Conservation (phyloP, 2,797 vertebrate species). For the Hoplostethus mediterraneus region DNA sequence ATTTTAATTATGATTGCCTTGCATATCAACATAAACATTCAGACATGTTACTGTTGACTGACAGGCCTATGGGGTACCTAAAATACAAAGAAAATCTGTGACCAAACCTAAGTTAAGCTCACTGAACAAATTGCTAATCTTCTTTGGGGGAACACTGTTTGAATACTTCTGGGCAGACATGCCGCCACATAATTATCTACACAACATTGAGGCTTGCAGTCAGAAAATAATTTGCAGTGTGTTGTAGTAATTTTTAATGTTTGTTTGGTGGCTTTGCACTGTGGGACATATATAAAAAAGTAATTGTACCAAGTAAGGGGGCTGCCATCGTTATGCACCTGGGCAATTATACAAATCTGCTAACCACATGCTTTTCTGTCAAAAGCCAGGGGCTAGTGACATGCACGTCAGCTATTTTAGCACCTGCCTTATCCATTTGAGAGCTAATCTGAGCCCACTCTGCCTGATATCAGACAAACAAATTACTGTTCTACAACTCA, state of each 20-base stretch:
- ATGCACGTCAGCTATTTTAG: conserved; percentile 13
- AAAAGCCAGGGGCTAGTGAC: neutral
- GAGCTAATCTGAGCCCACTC: neutral
- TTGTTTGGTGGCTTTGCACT: neutral
- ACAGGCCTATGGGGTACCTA: neutral
- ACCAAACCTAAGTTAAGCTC: too few species aligned
- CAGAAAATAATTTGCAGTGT: neutral
- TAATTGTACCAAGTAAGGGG: neutral
- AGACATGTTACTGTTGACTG: neutral
- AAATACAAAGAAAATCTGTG: too few species aligned
- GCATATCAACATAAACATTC: neutral
- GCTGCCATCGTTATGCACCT: neutral
- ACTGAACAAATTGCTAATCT: too few species aligned
- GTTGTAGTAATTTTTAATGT: neutral
- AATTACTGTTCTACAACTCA: neutral
- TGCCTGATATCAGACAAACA: neutral
- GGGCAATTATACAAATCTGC: neutral
- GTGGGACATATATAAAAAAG: neutral
- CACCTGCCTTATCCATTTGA: neutral
- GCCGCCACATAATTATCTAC: neutral
- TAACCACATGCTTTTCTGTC: neutral
- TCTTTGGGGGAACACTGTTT: neutral
- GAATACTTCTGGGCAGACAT: neutral
- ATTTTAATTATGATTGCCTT: neutral
- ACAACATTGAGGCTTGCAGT: too few species aligned